Base-by-base conservation (phyloP, 2,888 invertebrate genomes). In the Cremastinae sp. region DNA sequence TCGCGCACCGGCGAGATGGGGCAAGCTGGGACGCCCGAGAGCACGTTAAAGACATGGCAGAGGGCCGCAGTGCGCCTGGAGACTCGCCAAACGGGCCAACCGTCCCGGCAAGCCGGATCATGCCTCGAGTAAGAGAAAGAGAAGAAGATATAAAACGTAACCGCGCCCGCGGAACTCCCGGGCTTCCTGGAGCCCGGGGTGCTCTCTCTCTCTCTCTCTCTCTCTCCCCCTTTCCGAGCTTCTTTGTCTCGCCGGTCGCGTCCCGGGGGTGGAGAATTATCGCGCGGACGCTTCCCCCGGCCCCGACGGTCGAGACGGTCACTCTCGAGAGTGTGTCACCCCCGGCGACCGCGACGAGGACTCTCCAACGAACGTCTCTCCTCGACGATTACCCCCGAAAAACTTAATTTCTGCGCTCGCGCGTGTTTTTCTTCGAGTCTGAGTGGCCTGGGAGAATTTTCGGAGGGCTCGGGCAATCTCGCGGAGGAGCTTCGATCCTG, bases 11-110 rank as follows among this genome's bases (percentile, higher is more conserved):
- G 34, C 54, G 58, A 75, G 59, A 65, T 70, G 70, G 51, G n/a
- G 12, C 8, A 14, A 22, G 64, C 43, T 3, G 22, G 61, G 38
- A 56, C 41, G 54, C 22, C 72, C 68, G 47, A 36, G 45, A 74
- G 74, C 62, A 78, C 56, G 70, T 62, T 71, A 72, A 75, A 78
- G 75, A 74, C 74, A 69, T 72, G 73, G 65, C 70, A 51, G 43
- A 77, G 79, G 85, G 85, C 86, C 85, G 87, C 89, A 88, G 82
- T 88, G 88, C 88, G 88, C 85, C 88, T 88, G 88, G 89, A 89
- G 81, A 81, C 70, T 79, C 84, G 89, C 89, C 89, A 89, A 88
- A 82, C 83, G 83, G 84, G 85, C 82, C 85, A 80, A 79, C 78
- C 74, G 77, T 56, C 69, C 76, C 78, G 70, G 78, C 75, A 74